A percentile compares a stretch with the other conserved stretches of the same genome.
These are phyloP conservation scores for Sceloporus tristichus DNA, from an alignment of 2,113 vertebrate species.

Conservation along the genomic window DNA sequence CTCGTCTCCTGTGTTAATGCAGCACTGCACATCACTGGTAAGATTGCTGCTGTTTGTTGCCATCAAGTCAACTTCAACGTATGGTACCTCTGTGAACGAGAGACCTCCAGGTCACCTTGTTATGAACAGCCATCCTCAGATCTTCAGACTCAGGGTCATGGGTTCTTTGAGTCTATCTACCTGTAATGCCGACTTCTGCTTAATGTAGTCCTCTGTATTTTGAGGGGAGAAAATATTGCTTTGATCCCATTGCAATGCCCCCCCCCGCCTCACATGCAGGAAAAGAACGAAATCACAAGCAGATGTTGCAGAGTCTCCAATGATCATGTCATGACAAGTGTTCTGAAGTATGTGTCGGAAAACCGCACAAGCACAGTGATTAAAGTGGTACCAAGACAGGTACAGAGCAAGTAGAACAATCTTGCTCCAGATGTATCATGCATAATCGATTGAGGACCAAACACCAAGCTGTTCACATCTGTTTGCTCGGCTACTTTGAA, in stretches of 20 bases:
- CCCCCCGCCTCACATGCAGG: slow-evolving; percentile 4
- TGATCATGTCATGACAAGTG: slow-evolving; percentile 60
- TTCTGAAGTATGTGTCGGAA: slow-evolving; percentile 42
- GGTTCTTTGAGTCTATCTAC: no score
- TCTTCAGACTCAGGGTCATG: no score
- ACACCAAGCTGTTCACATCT: slow-evolving; percentile 24
- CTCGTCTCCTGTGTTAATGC: no score
- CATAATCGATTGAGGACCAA: slow-evolving; percentile 36
- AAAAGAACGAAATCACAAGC: slow-evolving; percentile 36
- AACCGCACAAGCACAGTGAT: slow-evolving; percentile 42
- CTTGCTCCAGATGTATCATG: slow-evolving; percentile 47
- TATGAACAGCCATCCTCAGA: no score
- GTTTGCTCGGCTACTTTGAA: slow-evolving; percentile 30
- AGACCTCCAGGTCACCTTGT: no score
- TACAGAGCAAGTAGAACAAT: slow-evolving; percentile 32
- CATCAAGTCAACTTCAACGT: no score
- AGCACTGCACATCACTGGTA: no score
- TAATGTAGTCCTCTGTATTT: neutral
- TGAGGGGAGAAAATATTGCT: neutral
- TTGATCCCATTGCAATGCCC: slow-evolving; percentile 40
- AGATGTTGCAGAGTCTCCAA: slow-evolving; percentile 51
- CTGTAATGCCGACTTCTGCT: neutral
- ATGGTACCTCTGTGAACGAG: no score
- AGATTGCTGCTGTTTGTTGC: no score
- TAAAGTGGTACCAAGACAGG: slow-evolving; percentile 39